Evolutionary conservation across 1,140 invertebrate genomes (phyloP).

Genomic region (Drosophila repleta): DNA sequence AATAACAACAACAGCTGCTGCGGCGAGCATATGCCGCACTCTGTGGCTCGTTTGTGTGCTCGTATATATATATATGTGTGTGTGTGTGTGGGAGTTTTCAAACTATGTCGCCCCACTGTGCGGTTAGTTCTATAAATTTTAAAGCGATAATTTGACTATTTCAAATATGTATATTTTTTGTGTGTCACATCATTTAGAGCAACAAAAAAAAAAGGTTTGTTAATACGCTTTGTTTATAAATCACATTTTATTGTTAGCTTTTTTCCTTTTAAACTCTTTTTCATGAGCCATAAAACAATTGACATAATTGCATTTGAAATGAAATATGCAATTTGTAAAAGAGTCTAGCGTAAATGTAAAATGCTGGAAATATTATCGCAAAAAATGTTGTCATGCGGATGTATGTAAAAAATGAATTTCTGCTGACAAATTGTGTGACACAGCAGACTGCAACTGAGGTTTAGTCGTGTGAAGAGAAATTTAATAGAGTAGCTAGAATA

Average conservation of each 20-base stretch:
- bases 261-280: background rate
- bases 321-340: slow-evolving; percentile 16
- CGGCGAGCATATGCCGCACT: slow-evolving; percentile 67
- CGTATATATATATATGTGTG: slow-evolving; percentile 4
- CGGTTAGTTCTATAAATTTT: slow-evolving; percentile 39
- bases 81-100: slow-evolving; percentile 3
- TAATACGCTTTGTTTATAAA: slow-evolving; percentile 73
- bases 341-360: background rate
- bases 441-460: background rate
- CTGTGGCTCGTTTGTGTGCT: slow-evolving; percentile 52
- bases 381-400: background rate
- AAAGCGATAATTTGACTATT: slow-evolving; percentile 61
- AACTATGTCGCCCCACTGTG: slow-evolving; percentile 19
- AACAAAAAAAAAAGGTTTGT: slow-evolving; percentile 39
- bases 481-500: too few relatives aligned
- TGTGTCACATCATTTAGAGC: slow-evolving; percentile 44
- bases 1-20: slow-evolving; percentile 19
- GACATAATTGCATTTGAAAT: slow-evolving; percentile 56
- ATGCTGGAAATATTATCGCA: background rate
- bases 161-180: slow-evolving; percentile 61
- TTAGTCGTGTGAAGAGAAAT: background rate
- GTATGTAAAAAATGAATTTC: background rate
- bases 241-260: slow-evolving; percentile 53
- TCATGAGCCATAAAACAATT: slow-evolving; percentile 46
- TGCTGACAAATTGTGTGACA: background rate